Percentiles rank a stretch among this genome's conserved stretches.
Conservation (phyloP, 2,113 vertebrate species). For the Jaculus jaculus region DNA sequence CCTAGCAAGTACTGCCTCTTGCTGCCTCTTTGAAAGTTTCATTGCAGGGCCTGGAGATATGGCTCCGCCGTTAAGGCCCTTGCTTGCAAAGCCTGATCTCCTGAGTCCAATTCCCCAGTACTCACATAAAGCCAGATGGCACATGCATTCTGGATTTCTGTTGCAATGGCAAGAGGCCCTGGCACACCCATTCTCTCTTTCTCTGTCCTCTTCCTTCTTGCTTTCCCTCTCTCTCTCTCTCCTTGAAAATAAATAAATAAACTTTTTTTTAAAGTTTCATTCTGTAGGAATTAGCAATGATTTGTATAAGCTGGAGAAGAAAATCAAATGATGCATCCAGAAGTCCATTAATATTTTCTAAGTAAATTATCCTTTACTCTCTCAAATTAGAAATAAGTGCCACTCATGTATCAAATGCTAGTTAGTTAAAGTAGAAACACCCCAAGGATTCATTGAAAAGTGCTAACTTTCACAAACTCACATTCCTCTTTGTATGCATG, state of each 20-base stretch:
- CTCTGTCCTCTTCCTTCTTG: no score
- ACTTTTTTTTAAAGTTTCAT: background rate
- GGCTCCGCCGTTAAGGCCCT: no score
- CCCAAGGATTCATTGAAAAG: background rate
- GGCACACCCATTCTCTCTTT: no score
- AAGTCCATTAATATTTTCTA: constrained; percentile 24
- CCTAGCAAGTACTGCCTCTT: background rate
- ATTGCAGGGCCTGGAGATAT: no score
- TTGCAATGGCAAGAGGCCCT: no score
- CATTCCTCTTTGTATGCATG: background rate
- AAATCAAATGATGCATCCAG: background rate
- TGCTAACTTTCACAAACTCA: background rate
- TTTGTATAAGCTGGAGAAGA: background rate
- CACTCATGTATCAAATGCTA: background rate
- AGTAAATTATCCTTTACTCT: constrained; percentile 43
- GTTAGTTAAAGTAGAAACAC: constrained; percentile 53
- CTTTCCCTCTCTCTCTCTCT: no score
- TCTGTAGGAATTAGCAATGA: constrained; percentile 24
- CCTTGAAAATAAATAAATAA: no score
- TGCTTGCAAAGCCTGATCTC: no score
- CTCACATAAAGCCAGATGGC: no score
- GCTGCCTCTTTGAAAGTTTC: constrained; percentile 19
- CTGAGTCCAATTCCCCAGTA: no score
- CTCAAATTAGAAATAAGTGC: constrained; percentile 36
- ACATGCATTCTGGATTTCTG: no score